These are phyloP conservation scores for Onychostruthus taczanowskii DNA, from an alignment of 2,113 vertebrate species.

Conservation along the genomic window DNA sequence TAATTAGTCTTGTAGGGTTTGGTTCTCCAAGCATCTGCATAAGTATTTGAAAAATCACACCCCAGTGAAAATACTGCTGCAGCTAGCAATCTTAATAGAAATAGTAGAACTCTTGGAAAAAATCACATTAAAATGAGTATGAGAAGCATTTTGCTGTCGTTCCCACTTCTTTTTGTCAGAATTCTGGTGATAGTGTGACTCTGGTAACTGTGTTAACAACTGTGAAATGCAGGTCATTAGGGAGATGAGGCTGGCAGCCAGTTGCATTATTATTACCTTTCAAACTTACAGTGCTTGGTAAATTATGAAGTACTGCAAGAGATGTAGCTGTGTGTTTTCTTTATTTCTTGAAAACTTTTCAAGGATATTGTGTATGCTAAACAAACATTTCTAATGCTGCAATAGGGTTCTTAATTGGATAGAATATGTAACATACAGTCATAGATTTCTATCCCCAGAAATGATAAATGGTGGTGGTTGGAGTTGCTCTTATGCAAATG, in stretches of 20 bases:
- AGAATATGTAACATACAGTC: background rate
- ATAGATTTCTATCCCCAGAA: background rate
- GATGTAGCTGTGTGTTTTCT: background rate
- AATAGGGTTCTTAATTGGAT: background rate
- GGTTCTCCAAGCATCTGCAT: background rate
- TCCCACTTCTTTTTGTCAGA: background rate
- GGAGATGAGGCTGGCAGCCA: background rate
- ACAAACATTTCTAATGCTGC: background rate
- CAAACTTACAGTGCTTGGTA: background rate
- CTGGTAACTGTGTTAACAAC: slow-evolving; percentile 24
- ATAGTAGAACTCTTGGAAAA: background rate
- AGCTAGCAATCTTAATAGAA: background rate
- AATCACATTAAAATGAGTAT: background rate
- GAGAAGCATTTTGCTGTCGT: background rate
- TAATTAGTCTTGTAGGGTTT: background rate
- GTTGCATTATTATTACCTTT: background rate
- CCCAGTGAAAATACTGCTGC: background rate
- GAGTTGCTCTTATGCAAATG: slow-evolving; percentile 23
- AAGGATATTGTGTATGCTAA: slow-evolving; percentile 8
- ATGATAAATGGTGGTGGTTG: slow-evolving; percentile 7
- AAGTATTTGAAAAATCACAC: background rate
- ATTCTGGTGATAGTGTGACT: background rate
- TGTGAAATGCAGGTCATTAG: background rate
- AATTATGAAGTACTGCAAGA: background rate
- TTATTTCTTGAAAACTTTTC: background rate